Percentiles rank a stretch among this genome's conserved stretches.
phyloP scores from a whole-genome alignment of 1,140 invertebrate species.

The Megathymus violae region DNA sequence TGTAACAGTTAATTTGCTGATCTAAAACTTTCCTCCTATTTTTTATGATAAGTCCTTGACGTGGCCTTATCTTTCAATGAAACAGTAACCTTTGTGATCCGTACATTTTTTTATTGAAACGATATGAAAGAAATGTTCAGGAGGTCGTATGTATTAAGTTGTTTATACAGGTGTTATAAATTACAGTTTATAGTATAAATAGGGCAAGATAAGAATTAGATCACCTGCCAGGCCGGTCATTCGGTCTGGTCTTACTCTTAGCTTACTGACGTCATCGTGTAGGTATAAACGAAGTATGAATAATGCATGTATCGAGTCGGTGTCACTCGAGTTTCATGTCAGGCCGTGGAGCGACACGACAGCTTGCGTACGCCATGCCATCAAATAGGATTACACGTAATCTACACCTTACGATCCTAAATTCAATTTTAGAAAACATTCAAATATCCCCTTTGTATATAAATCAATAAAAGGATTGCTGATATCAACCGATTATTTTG shows the following conservation, averaged over 20 bases:
- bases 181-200: not conserved
- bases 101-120: not conserved
- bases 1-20: slow-evolving; percentile 9
- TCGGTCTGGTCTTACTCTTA: slow-evolving; percentile 12
- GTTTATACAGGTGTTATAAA: no score
- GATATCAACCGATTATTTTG: no score
- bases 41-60: slow-evolving; percentile 17
- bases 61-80: slow-evolving; percentile 2
- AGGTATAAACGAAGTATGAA: slow-evolving; percentile 26
- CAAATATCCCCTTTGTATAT: no score
- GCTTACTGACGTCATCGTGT: slow-evolving; percentile 8
- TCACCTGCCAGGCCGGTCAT: slow-evolving; percentile 18
- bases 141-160: no score
- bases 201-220: slow-evolving; percentile 1
- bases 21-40: slow-evolving; percentile 23
- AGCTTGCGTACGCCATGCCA: slow-evolving; percentile 10
- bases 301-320: slow-evolving; percentile 24
- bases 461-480: no score
- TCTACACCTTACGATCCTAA: not conserved
- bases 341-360: not conserved
- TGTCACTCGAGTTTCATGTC: slow-evolving; percentile 14
- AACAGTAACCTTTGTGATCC: not conserved
- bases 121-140: not conserved
- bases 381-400: not conserved
- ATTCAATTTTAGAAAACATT: not conserved